Conservation (phyloP, 2,113 vertebrate genomes). For the Saguinus midas region DNA sequence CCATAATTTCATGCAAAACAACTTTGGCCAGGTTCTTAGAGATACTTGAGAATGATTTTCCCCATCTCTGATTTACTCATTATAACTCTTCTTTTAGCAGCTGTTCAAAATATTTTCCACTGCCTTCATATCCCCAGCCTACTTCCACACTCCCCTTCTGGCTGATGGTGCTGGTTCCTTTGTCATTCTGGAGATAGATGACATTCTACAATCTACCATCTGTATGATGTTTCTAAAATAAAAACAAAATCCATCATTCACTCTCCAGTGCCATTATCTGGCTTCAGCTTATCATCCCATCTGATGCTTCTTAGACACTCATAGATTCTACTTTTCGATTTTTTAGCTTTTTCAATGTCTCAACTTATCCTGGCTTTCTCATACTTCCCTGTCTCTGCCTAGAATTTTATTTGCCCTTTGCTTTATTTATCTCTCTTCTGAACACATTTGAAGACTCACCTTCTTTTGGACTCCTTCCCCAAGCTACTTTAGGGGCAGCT, state of each 20-base stretch:
- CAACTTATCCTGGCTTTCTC: neutral
- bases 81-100: neutral
- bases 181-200: neutral
- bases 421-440: neutral
- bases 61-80: neutral
- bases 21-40: neutral
- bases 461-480: neutral
- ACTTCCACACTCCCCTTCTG: neutral
- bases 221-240: neutral
- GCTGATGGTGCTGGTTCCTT: neutral
- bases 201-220: neutral
- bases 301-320: neutral
- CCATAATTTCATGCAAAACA: neutral
- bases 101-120: neutral
- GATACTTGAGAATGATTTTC: neutral
- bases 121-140: neutral
- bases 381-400: neutral
- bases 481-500: neutral
- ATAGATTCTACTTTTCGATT: neutral
- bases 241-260: neutral
- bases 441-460: neutral
- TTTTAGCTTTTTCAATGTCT: too few relatives aligned
- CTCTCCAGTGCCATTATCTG: neutral
- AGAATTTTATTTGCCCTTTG: neutral
- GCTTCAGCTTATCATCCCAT: too few relatives aligned